These are phyloP conservation scores for Globodera ellingtonae DNA, from an alignment of 1,140 invertebrate genomes.

Conservation along the genomic window DNA sequence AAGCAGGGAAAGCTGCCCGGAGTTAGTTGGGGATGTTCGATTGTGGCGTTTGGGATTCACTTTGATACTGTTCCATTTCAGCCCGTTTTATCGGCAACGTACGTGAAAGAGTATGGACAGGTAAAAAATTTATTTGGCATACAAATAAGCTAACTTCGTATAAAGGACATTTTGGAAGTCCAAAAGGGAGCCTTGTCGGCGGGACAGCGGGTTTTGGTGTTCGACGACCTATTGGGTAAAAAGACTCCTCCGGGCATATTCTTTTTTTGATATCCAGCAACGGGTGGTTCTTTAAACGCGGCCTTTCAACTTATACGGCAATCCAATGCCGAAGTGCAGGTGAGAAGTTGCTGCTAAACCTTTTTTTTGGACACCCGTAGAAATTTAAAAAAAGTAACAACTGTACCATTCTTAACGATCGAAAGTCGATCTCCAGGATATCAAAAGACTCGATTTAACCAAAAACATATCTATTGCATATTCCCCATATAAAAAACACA, in stretches of 20 bases:
- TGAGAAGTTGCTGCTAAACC: no score
- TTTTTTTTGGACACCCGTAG: no score
- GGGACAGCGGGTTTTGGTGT: constrained; percentile 25
- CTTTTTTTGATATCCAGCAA: constrained; percentile 7
- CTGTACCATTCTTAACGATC: no score
- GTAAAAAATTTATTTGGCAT: neutral
- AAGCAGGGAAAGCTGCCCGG: constrained; percentile 37
- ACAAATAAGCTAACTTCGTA: constrained; percentile 3
- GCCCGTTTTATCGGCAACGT: constrained; percentile 17
- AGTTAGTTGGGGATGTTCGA: neutral
- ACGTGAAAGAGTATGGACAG: constrained; percentile 38
- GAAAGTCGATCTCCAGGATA: no score
- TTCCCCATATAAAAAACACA: neutral
- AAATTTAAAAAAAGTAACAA: no score
- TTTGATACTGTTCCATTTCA: neutral
- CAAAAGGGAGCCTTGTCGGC: constrained; percentile 5
- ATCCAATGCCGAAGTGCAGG: neutral
- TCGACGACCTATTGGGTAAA: constrained; percentile 33
- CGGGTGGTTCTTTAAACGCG: constrained; percentile 9
- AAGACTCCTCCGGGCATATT: neutral
- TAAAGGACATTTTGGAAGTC: constrained; percentile 25
- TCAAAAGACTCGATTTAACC: no score
- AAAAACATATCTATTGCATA: no score
- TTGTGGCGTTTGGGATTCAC: no score
- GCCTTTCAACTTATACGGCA: constrained; percentile 10